Evolutionary conservation across 2,113 vertebrate species (phyloP).

Genomic region (Polypterus senegalus): DNA sequence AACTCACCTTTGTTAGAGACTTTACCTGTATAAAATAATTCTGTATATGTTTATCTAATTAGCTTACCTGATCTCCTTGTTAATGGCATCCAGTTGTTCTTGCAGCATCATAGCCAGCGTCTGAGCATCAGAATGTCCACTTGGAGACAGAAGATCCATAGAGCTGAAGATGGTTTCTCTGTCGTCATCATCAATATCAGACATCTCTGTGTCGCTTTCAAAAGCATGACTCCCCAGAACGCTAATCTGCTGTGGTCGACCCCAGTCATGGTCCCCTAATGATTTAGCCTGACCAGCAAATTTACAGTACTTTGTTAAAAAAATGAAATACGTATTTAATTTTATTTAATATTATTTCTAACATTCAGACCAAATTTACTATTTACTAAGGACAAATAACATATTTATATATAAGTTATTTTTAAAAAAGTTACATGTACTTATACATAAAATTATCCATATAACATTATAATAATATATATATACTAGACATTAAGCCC

Average conservation of each 20-base stretch:
- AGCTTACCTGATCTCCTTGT: slow-evolving; percentile 89
- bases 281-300: slow-evolving; percentile 71
- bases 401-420: no score
- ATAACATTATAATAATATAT: no score
- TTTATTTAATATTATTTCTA: no score
- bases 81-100: slow-evolving; percentile 94
- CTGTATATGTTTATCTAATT: no score
- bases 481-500: no score
- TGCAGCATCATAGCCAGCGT: slow-evolving; percentile 98
- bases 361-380: no score
- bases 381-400: no score
- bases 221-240: slow-evolving; percentile 80
- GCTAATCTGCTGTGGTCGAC: slow-evolving; percentile 75
- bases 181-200: slow-evolving; percentile 93
- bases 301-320: not conserved
- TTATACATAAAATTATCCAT: no score
- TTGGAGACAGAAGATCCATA: slow-evolving; percentile 90
- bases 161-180: slow-evolving; percentile 93
- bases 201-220: slow-evolving; percentile 97
- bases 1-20: no score
- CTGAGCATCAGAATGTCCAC: slow-evolving; percentile 91
- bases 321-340: no score
- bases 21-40: no score
- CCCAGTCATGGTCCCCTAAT: slow-evolving; percentile 90
- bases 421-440: no score